These are phyloP conservation scores for Eonycteris spelaea DNA, from an alignment of 2,113 vertebrate species.

Conservation along the genomic window DNA sequence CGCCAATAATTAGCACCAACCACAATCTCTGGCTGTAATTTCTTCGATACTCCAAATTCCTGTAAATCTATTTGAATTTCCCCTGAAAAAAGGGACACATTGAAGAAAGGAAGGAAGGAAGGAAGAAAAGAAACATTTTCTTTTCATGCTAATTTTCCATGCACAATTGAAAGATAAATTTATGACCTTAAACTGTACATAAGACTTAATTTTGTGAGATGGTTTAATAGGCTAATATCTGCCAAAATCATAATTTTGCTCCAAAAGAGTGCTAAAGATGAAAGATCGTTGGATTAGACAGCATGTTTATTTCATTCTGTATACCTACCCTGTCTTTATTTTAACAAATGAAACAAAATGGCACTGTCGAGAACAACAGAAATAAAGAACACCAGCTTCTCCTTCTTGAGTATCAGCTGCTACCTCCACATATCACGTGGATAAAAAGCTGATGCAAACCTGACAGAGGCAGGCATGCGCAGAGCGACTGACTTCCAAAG, in stretches of 20 bases:
- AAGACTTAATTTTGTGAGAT: conserved; percentile 21
- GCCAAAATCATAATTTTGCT: not conserved
- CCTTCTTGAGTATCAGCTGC: not conserved
- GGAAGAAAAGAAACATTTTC: not conserved
- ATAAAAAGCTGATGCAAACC: not conserved
- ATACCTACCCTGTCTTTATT: not conserved
- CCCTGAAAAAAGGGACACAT: not conserved
- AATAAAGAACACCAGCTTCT: not conserved
- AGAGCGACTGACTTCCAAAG: not conserved
- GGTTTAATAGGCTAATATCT: conserved; percentile 41
- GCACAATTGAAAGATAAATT: conserved; percentile 22
- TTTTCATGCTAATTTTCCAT: conserved; percentile 13
- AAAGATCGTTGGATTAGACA: not conserved
- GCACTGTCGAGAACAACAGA: not conserved
- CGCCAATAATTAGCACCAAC: conserved; percentile 17
- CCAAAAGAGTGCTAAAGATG: conserved; percentile 19
- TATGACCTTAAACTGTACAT: not conserved
- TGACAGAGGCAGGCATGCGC: not conserved
- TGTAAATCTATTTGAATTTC: not conserved
- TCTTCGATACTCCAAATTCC: conserved; percentile 37
- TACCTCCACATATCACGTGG: not conserved
- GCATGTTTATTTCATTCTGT: not conserved
- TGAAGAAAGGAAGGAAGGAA: not conserved
- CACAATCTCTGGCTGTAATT: not conserved
- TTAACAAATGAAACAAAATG: conserved; percentile 37